phyloP scores from a whole-genome alignment of 2,797 vertebrate genomes.

The Coranthus polyacanthus region DNA sequence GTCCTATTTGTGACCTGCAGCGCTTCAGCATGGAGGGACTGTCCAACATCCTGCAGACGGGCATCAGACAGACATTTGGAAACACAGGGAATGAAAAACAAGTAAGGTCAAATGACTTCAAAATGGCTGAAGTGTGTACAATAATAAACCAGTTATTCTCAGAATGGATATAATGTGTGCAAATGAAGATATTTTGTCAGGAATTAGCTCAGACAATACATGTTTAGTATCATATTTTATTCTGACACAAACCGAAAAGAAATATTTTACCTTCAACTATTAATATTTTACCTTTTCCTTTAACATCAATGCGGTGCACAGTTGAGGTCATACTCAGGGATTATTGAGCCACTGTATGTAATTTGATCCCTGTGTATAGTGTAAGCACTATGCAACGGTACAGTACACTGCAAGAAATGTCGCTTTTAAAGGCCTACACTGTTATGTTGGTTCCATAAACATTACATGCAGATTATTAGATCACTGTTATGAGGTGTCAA shows the following conservation, averaged over 20 bases:
- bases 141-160: too few species aligned
- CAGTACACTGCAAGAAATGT: background rate
- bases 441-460: background rate
- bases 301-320: background rate
- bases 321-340: conserved; percentile 3
- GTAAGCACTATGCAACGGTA: background rate
- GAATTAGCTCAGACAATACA: too few species aligned
- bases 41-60: conserved; percentile 95
- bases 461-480: background rate
- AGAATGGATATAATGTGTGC: too few species aligned
- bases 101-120: conserved; percentile 77
- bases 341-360: conserved; percentile 9
- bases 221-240: conserved; percentile 4
- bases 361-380: conserved; percentile 23
- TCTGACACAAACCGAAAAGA: background rate
- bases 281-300: background rate
- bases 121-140: background rate
- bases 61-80: conserved; percentile 97
- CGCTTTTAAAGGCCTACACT: too few species aligned
- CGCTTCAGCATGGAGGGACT: conserved; percentile 99
- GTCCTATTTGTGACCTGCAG: conserved; percentile 72
- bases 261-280: background rate
- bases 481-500: too few species aligned
- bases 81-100: conserved; percentile 93
- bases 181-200: too few species aligned